A percentile compares a stretch with the other conserved stretches of the same genome.
phyloP scores from a whole-genome alignment of 2,113 vertebrate species.

The Muntiacus muntjak region DNA sequence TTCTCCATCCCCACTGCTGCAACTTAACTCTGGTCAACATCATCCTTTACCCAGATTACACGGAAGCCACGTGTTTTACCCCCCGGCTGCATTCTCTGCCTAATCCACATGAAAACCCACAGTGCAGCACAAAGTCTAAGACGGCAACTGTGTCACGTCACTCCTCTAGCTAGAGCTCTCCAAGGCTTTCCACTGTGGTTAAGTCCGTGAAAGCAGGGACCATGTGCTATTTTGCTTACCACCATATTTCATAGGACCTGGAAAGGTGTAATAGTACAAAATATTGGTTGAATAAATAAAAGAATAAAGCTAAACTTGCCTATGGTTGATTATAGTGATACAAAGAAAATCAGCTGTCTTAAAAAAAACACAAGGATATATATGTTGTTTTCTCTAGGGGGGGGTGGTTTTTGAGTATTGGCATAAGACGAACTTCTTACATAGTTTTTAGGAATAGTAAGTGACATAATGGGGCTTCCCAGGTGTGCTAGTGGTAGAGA shows the following conservation, averaged over 20 bases:
- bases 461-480: background rate
- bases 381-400: background rate
- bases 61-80: background rate
- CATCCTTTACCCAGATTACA: background rate
- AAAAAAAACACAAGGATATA: background rate
- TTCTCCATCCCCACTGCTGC: background rate
- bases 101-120: background rate
- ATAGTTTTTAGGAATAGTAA: background rate
- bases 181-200: background rate
- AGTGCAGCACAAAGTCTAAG: fast-evolving
- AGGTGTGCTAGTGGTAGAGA: background rate
- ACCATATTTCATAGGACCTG: background rate
- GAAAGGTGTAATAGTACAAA: background rate
- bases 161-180: background rate
- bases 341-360: background rate
- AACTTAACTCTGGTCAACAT: background rate
- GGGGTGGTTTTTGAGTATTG: background rate
- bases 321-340: background rate
- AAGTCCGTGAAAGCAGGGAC: background rate
- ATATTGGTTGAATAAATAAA: background rate
- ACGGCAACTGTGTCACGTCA: background rate
- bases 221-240: background rate
- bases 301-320: background rate
- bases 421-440: background rate
- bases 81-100: background rate